phyloP scores from a whole-genome alignment of 2,113 vertebrate species.

The zebrafish (Danio rerio) region DNA sequence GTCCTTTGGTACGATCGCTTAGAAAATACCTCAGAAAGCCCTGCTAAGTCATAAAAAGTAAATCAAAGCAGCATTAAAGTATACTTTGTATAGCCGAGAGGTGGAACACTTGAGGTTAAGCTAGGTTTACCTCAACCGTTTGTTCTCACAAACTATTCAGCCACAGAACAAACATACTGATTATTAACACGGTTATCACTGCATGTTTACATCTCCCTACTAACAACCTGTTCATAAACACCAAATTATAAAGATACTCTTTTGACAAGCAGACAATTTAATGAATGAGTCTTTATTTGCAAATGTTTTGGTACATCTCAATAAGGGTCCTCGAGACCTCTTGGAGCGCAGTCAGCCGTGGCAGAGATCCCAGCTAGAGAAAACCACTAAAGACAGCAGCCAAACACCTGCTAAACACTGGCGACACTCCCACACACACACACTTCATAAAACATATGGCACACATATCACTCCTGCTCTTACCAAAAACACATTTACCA shows the following conservation, averaged over 20 bases:
- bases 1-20: not conserved
- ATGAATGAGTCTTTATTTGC: constrained; percentile 19
- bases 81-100: not conserved
- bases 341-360: constrained; percentile 4
- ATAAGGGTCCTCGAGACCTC: constrained; percentile 24
- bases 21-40: not conserved
- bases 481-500: constrained; percentile 21
- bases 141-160: not conserved
- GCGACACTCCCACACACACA: constrained; percentile 14
- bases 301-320: constrained; percentile 17
- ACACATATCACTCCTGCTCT: constrained; percentile 19
- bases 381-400: constrained; percentile 32
- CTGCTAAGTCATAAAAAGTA: not conserved
- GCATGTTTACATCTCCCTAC: not conserved
- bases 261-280: not conserved
- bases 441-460: constrained; percentile 3
- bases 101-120: constrained; percentile 24
- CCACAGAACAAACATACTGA: not conserved
- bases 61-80: constrained; percentile 5
- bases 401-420: constrained; percentile 19
- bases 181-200: not conserved
- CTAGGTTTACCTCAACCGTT: not conserved
- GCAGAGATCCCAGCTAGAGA: constrained; percentile 8
- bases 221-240: not conserved
- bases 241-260: constrained; percentile 2